phyloP scores from a whole-genome alignment of 2,888 invertebrate genomes.

The Agrochola circellaris region DNA sequence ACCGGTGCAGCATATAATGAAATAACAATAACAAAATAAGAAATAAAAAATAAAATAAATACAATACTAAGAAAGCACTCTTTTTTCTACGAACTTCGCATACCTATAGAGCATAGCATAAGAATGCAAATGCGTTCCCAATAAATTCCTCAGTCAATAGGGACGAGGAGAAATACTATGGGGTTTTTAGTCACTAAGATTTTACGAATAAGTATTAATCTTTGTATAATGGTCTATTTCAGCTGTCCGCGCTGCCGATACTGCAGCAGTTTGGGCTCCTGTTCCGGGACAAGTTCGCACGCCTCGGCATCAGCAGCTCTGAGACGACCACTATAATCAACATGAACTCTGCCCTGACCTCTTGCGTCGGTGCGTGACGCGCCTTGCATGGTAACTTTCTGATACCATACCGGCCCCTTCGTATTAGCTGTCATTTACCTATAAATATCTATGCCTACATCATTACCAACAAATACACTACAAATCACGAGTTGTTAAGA shows the following conservation, averaged over 20 bases:
- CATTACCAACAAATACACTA: slow-evolving; percentile 18
- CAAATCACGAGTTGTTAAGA: slow-evolving; percentile 8
- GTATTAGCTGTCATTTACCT: slow-evolving; percentile 49
- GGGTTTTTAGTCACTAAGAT: not conserved
- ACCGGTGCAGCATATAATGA: too few species aligned
- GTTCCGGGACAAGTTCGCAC: slow-evolving; percentile 92
- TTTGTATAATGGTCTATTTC: slow-evolving; percentile 69
- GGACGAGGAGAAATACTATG: too few species aligned
- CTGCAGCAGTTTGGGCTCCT: slow-evolving; percentile 94
- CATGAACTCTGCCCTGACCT: slow-evolving; percentile 93
- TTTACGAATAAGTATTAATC: slow-evolving; percentile 6
- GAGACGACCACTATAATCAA: slow-evolving; percentile 94
- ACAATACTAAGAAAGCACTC: not conserved
- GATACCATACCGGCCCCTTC: slow-evolving; percentile 80
- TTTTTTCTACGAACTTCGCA: not conserved
- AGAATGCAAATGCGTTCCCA: too few species aligned
- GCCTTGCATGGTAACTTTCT: slow-evolving; percentile 86
- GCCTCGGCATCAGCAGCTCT: slow-evolving; percentile 91
- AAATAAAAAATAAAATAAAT: too few species aligned
- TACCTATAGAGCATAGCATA: too few species aligned
- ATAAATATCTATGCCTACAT: slow-evolving; percentile 12
- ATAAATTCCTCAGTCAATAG: not conserved
- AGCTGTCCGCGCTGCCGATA: slow-evolving; percentile 92
- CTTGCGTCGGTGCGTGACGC: slow-evolving; percentile 93
- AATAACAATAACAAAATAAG: too few species aligned